Evolutionary conservation across 2,888 invertebrate genomes (phyloP).

Genomic region (Alviniconcha strummeri): DNA sequence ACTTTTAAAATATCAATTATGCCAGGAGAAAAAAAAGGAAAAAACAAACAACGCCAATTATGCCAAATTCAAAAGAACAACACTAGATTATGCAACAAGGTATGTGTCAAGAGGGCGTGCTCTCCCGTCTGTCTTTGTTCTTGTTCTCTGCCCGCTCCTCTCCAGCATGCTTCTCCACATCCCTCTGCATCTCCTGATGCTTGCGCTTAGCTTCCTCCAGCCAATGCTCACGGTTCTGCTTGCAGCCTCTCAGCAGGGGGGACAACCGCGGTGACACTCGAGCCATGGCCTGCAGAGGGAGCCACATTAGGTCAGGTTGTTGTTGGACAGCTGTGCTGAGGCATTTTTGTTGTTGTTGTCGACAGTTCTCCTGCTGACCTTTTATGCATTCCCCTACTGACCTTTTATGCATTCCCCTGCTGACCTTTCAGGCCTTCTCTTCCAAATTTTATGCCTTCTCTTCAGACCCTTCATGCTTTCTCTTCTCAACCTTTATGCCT

Average conservation of each 20-base stretch:
- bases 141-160: constrained; percentile 39
- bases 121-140: constrained; percentile 37
- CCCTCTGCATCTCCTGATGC: constrained; percentile 36
- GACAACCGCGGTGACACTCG: constrained; percentile 74
- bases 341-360: not conserved
- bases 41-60: not conserved
- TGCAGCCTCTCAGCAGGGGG: constrained; percentile 67
- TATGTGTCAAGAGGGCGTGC: constrained; percentile 22
- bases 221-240: constrained; percentile 67
- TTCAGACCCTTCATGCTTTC: not conserved
- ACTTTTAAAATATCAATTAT: not conserved
- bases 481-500: too few relatives aligned
- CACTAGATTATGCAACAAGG: not conserved
- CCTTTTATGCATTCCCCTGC: too few relatives aligned
- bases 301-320: not conserved
- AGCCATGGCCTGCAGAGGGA: constrained; percentile 63
- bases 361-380: too few relatives aligned
- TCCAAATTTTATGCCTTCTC: not conserved
- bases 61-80: not conserved
- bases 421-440: not conserved
- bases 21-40: not conserved
- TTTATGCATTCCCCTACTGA: too few relatives aligned
- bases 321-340: not conserved
- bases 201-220: constrained; percentile 53
- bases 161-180: constrained; percentile 28